Evolutionary conservation across 2,888 invertebrate genomes (phyloP).

Genomic region (Megaustenia siamemsis): DNA sequence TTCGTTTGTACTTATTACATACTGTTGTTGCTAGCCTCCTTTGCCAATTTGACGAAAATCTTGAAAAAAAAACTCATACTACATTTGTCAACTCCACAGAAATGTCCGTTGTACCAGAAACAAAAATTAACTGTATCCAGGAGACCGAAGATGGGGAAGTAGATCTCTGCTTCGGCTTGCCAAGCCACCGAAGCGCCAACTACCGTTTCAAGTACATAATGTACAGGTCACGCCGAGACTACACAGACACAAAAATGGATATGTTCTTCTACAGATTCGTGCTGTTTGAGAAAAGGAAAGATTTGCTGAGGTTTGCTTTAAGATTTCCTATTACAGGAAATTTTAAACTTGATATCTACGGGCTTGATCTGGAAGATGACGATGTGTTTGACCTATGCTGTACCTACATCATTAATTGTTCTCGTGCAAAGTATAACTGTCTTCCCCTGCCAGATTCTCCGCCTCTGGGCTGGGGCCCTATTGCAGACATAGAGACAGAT

Average conservation of each 20-base stretch:
- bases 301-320: slow-evolving; percentile 67
- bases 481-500: slow-evolving; percentile 68
- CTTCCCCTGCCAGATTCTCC: slow-evolving; percentile 76
- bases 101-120: slow-evolving; percentile 52
- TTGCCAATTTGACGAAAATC: too few relatives aligned
- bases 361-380: slow-evolving; percentile 68
- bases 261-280: slow-evolving; percentile 74
- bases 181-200: slow-evolving; percentile 63
- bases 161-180: slow-evolving; percentile 70
- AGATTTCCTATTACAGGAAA: slow-evolving; percentile 73
- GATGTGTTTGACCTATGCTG: slow-evolving; percentile 76
- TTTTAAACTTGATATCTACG: slow-evolving; percentile 78
- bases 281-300: slow-evolving; percentile 72
- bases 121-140: slow-evolving; percentile 67
- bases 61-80: too few relatives aligned
- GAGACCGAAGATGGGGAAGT: slow-evolving; percentile 71
- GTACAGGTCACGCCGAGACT: slow-evolving; percentile 64
- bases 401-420: slow-evolving; percentile 75
- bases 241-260: slow-evolving; percentile 60
- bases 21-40: too few relatives aligned
- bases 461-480: slow-evolving; percentile 77
- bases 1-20: background rate
- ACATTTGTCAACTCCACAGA: background rate
- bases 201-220: slow-evolving; percentile 76
- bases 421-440: slow-evolving; percentile 68